Evolutionary conservation across 2,888 invertebrate species (phyloP).

Genomic region (Minunthozetes semirufus): DNA sequence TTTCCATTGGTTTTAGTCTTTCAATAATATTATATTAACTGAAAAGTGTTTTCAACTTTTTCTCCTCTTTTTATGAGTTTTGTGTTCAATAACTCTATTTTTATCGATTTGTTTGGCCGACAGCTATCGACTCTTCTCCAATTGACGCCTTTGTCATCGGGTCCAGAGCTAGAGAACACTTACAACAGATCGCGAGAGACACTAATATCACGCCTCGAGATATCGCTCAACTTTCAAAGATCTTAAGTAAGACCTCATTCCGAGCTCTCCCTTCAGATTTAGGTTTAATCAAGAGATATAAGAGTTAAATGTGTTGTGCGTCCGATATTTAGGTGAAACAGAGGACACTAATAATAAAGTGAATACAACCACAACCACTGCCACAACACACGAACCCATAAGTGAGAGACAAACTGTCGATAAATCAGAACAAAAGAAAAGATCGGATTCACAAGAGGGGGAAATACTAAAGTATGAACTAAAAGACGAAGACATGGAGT

Average conservation of each 20-base stretch:
- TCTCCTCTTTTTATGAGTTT: background rate
- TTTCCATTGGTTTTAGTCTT: background rate
- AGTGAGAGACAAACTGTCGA: background rate
- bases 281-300: background rate
- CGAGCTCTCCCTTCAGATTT: background rate
- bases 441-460: slow-evolving; percentile 1
- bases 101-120: background rate
- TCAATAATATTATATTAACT: background rate
- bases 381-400: slow-evolving; percentile 13
- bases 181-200: slow-evolving; percentile 33
- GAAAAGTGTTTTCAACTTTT: too few species aligned
- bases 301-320: background rate
- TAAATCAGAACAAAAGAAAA: background rate
- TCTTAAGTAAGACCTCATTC: slow-evolving; percentile 33
- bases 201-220: slow-evolving; percentile 37
- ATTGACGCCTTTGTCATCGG: slow-evolving; percentile 39
- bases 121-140: slow-evolving; percentile 34
- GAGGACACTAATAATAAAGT: slow-evolving; percentile 23
- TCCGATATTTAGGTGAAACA: slow-evolving; percentile 25
- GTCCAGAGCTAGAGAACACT: slow-evolving; percentile 37
- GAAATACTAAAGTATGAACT: slow-evolving; percentile 9
- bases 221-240: slow-evolving; percentile 37
- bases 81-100: background rate
- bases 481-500: slow-evolving; percentile 14
- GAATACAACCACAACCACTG: background rate